phyloP scores from a whole-genome alignment of 2,888 invertebrate species.

The Podotricha telesiphe region DNA sequence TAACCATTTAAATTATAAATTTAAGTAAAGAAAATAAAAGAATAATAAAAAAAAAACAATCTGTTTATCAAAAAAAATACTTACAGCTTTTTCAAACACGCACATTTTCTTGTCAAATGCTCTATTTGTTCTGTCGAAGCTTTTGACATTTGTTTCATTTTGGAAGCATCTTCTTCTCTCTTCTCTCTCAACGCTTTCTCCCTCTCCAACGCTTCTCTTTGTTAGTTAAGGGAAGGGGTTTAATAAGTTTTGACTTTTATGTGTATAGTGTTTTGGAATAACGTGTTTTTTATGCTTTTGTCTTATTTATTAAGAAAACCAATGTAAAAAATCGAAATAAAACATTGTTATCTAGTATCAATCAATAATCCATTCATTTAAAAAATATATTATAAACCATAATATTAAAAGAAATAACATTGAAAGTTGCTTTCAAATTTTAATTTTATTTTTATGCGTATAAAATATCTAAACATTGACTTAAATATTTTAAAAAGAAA shows the following conservation, averaged over 20 bases:
- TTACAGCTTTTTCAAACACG: conserved; percentile 85
- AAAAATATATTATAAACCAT: background rate
- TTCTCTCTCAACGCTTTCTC: conserved; percentile 71
- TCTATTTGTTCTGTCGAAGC: conserved; percentile 82
- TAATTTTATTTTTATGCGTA: no score
- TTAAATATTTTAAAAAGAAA: conserved; percentile 6
- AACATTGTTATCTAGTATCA: no score
- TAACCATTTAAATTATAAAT: no score
- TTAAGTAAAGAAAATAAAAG: no score
- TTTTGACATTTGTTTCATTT: conserved; percentile 73
- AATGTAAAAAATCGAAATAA: background rate
- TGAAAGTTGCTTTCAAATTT: background rate
- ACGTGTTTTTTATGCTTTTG: conserved; percentile 24
- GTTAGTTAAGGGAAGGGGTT: conserved; percentile 56
- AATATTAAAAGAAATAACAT: background rate
- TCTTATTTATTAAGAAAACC: background rate
- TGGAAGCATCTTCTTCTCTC: conserved; percentile 69
- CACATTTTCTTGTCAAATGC: conserved; percentile 84
- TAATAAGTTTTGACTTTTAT: conserved; percentile 43
- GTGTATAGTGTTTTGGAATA: conserved; percentile 13
- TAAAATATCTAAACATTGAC: background rate
- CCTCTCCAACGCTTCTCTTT: conserved; percentile 75
- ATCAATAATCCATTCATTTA: no score
- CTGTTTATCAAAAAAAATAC: conserved; percentile 48
- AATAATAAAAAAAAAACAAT: no score